These are phyloP conservation scores for Aurelia aurita DNA, from an alignment of 30 jellyfish, hydroid and myxozoan genomes.

Conservation along the genomic window DNA sequence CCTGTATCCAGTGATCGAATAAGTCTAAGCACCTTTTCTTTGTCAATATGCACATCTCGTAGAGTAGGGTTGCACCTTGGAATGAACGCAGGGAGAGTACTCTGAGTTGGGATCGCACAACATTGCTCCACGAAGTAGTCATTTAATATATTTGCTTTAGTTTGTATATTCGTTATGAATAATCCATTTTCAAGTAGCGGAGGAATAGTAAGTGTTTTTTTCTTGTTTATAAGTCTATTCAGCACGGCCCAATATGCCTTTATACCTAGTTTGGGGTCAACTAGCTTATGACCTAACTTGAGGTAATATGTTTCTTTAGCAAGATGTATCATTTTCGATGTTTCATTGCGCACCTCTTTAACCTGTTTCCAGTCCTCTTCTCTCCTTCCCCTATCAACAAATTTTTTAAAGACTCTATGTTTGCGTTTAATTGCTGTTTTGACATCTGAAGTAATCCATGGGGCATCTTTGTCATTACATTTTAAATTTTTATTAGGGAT, in stretches of 20 bases:
- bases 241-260: slow-evolving; percentile 37
- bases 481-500: slow-evolving; percentile 31
- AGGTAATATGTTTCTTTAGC: slow-evolving; percentile 11
- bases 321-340: background rate
- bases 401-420: slow-evolving; percentile 19
- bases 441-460: slow-evolving; percentile 20
- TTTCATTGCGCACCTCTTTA: slow-evolving; percentile 34
- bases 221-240: slow-evolving; percentile 3
- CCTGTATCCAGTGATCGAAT: slow-evolving; percentile 18
- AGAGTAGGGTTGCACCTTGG: background rate
- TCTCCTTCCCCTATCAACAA: slow-evolving; percentile 28
- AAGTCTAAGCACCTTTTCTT: slow-evolving; percentile 13
- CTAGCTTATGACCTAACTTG: slow-evolving; percentile 21
- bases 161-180: background rate
- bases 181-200: slow-evolving; percentile 14
- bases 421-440: slow-evolving; percentile 56
- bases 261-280: slow-evolving; percentile 25
- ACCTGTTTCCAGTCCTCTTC: slow-evolving; percentile 25
- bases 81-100: background rate
- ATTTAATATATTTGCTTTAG: background rate
- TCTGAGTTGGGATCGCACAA: background rate
- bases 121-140: slow-evolving; percentile 2
- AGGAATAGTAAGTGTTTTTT: slow-evolving; percentile 1
- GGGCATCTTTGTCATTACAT: slow-evolving; percentile 41
- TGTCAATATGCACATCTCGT: background rate